Base-by-base conservation (phyloP, 1,140 invertebrate species). In the Philopotamus ludificatus region DNA sequence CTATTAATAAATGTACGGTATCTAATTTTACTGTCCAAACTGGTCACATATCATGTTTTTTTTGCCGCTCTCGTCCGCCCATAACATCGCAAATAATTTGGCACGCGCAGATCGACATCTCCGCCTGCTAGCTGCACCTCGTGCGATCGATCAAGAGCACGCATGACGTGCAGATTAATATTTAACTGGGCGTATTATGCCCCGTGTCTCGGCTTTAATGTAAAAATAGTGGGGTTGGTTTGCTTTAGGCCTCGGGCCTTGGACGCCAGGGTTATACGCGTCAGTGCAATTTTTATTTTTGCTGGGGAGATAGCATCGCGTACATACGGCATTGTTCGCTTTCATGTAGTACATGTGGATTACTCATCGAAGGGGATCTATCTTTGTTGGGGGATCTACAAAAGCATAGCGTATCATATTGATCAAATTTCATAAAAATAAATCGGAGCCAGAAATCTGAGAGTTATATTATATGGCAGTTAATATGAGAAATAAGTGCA, bases 191-290 rank as follows among this genome's bases (percentile, higher is more conserved):
- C 21, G 45, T 59, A 53, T 60, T 65, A 65, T 47, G 34, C 20
- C 20, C 16, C 63, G 23, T 65, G 62, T 51, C 34, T 57, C 50
- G 63, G 26, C 26, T 57, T 57, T 47, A 57, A 57, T 57, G 45
- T 47, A 26, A 58, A 65, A 65, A 65, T 65, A 59, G 54, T 65
- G 45, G 63, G 63, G 63, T 65, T 59, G n/a, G 54, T 59, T 65
- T 39, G 12, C 16, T 47, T 12, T 42, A 8, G 12, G 16, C 63
- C 44, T 45, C 21, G 55, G 63, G 54, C 54, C 1, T 15, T 8
- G 45, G 2, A 16, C 22, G 54, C 18, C 20, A 39, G 4, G 8
- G 26, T 57, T n/a, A 57, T 42, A 42, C 54, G 20, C 16, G 9
- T 15, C 7, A 39, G n/a, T 39, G 42, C 42, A 50, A 50, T 21